phyloP scores from a whole-genome alignment of 2,797 vertebrate species.

The Antrozous pallidus region DNA sequence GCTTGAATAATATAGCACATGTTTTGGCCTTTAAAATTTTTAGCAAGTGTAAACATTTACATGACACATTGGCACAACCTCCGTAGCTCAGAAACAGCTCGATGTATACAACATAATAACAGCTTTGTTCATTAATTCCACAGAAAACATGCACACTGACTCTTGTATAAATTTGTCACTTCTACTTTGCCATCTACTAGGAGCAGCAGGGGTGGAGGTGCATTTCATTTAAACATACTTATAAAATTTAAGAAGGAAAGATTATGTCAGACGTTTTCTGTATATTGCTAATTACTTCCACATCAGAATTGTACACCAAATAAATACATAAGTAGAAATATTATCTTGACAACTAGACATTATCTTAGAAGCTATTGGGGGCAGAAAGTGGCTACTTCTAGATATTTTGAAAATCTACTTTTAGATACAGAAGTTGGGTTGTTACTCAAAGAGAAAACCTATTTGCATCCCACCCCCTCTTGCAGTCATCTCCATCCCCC shows the following conservation, averaged over 20 bases:
- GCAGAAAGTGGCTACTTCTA: neutral
- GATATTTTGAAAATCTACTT: neutral
- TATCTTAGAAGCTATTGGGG: neutral
- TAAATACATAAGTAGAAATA: neutral
- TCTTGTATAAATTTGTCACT: neutral
- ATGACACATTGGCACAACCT: constrained; percentile 53
- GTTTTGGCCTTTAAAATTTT: constrained; percentile 72
- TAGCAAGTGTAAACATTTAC: constrained; percentile 66
- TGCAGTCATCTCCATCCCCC: fast-evolving
- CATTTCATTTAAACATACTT: neutral
- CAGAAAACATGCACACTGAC: neutral
- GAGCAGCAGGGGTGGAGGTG: neutral
- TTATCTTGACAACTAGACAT: neutral
- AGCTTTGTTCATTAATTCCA: constrained; percentile 24
- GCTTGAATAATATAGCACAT: constrained; percentile 34
- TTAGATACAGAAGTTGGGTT: neutral
- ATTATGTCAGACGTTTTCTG: neutral
- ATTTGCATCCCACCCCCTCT: fast-evolving
- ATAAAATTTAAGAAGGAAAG: neutral
- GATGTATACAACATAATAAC: neutral
- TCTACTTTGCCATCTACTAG: neutral
- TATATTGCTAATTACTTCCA: neutral
- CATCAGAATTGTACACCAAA: neutral
- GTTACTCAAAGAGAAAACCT: neutral
- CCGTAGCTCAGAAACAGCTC: constrained; percentile 35